These are phyloP conservation scores for Charanyca ferruginea DNA, from an alignment of 2,888 invertebrate genomes.

Conservation along the genomic window DNA sequence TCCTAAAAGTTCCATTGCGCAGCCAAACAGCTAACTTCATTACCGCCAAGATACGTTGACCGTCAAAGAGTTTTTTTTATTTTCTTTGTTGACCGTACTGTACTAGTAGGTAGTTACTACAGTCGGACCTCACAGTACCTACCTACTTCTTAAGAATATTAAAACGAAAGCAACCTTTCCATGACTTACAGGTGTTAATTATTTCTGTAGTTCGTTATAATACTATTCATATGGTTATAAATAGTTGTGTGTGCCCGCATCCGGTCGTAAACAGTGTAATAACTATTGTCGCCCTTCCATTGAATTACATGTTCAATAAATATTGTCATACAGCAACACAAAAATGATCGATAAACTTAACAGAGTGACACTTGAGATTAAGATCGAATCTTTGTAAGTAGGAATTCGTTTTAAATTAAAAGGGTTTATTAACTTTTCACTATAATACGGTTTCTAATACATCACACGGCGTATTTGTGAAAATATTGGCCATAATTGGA, in stretches of 20 bases:
- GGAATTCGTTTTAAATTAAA: slow-evolving; percentile 5
- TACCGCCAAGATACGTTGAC: no score
- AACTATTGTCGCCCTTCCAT: slow-evolving; percentile 59
- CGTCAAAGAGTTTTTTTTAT: no score
- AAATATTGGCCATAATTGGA: no score
- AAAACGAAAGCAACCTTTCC: slow-evolving; percentile 34
- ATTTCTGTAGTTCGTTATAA: slow-evolving; percentile 43
- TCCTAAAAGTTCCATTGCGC: no score
- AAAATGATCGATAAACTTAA: slow-evolving; percentile 50
- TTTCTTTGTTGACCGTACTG: no score
- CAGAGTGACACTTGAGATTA: slow-evolving; percentile 47
- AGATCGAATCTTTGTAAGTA: slow-evolving; percentile 14
- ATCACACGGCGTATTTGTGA: no score
- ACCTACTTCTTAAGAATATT: slow-evolving; percentile 1
- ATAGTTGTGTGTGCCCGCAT: slow-evolving; percentile 62
- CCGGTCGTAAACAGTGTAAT: slow-evolving; percentile 58
- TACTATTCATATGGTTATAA: slow-evolving; percentile 55
- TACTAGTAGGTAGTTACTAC: no score
- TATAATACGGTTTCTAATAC: no score
- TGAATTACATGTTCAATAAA: slow-evolving; percentile 52
- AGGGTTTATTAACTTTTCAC: not conserved
- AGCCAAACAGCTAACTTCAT: no score
- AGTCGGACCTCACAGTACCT: no score
- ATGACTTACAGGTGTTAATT: slow-evolving; percentile 53
- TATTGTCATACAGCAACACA: slow-evolving; percentile 39